Evolutionary conservation across 1,140 invertebrate species (phyloP).

Genomic region (Lethrus apterus): DNA sequence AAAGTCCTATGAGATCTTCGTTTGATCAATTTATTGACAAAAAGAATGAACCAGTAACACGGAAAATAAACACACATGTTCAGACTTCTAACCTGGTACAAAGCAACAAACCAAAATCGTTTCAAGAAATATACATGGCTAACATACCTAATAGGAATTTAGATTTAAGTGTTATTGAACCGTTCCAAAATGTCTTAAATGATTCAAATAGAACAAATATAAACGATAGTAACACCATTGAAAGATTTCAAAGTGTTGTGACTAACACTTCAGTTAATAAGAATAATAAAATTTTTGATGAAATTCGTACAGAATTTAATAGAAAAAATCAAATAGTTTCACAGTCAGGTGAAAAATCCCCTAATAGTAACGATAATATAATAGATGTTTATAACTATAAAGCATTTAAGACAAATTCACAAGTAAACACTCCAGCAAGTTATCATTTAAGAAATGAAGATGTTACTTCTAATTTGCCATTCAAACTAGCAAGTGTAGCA

Average conservation of each 20-base stretch:
- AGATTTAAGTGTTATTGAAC: constrained; percentile 37
- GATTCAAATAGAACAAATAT: too few species aligned
- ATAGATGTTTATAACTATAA: too few species aligned
- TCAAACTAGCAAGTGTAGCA: too few species aligned
- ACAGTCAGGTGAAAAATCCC: too few species aligned
- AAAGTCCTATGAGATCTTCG: neutral
- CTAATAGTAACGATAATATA: too few species aligned
- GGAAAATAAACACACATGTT: constrained; percentile 4
- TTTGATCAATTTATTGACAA: constrained; percentile 4
- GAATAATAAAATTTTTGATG: neutral
- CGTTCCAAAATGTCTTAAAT: too few species aligned
- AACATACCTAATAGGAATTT: constrained; percentile 36
- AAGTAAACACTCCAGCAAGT: too few species aligned
- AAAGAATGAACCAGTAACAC: constrained; percentile 5
- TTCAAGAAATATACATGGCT: constrained; percentile 36
- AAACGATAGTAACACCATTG: too few species aligned
- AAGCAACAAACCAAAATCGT: constrained; percentile 24
- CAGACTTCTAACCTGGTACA: neutral
- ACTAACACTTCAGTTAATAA: neutral
- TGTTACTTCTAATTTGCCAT: too few species aligned
- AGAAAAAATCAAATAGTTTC: neutral
- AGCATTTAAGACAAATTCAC: too few species aligned
- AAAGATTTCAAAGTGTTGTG: neutral
- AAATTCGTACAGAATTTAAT: neutral
- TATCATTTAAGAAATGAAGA: too few species aligned